These are phyloP conservation scores for Columbina picui DNA, from an alignment of 2,113 vertebrate species.

Conservation along the genomic window DNA sequence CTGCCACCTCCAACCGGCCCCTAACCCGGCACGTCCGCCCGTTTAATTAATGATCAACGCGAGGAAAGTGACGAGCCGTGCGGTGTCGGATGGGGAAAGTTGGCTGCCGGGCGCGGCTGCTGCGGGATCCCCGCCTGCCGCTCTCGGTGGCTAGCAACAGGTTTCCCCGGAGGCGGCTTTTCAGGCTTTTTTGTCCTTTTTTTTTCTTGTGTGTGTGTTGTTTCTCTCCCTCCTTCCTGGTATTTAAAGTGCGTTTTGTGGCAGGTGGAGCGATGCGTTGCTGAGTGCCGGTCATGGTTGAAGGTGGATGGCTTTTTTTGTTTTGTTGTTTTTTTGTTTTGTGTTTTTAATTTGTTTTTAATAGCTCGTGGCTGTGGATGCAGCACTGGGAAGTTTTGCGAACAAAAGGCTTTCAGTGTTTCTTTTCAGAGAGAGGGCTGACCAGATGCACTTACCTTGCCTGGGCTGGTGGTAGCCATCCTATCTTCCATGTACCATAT, in stretches of 20 bases:
- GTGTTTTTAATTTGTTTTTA: background rate
- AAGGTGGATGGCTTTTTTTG: background rate
- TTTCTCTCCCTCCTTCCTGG: rapidly evolving
- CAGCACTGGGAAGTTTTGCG: background rate
- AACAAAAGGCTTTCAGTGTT: background rate
- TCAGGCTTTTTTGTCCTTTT: background rate
- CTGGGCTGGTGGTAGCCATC: background rate
- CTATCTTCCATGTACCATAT: background rate
- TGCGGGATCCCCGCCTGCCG: background rate
- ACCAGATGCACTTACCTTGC: background rate
- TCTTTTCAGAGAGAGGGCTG: background rate
- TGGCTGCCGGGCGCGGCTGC: background rate
- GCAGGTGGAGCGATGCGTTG: background rate
- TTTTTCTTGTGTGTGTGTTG: no score
- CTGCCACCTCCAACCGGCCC: background rate
- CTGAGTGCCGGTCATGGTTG: background rate
- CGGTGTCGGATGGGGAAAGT: background rate
- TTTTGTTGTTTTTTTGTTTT: no score
- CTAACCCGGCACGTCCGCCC: background rate
- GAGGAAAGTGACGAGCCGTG: background rate
- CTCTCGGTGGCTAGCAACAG: background rate
- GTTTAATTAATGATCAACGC: rapidly evolving
- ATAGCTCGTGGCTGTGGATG: background rate
- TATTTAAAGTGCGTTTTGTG: background rate
- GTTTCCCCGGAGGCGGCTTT: slow-evolving; percentile 16